Evolutionary conservation across 53 echinoderm and acorn worm species (phyloP).

Genomic region (Actinopyga echinites): DNA sequence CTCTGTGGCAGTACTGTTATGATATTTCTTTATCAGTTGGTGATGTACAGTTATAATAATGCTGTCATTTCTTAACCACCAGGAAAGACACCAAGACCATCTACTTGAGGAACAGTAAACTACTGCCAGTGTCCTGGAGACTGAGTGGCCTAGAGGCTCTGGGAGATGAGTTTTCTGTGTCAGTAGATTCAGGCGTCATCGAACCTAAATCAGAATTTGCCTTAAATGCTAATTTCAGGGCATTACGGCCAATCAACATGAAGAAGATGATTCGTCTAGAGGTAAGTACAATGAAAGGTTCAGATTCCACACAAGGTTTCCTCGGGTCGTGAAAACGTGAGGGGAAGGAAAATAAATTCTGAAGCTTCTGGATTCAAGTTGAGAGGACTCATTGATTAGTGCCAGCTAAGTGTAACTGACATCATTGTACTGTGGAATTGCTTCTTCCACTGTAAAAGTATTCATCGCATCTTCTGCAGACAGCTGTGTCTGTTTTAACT

Average conservation of each 20-base stretch:
- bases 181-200: constrained; percentile 82
- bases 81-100: constrained; percentile 99
- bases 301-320: not conserved
- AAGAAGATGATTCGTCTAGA: constrained; percentile 97
- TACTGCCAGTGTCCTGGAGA: constrained; percentile 91
- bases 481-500: no score
- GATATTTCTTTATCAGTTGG: no score
- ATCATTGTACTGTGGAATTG: no score
- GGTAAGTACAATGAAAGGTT: constrained; percentile 53
- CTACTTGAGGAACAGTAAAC: constrained; percentile 93
- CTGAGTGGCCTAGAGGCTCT: constrained; percentile 95
- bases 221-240: constrained; percentile 96
- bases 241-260: constrained; percentile 91
- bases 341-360: no score
- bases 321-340: no score
- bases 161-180: constrained; percentile 97
- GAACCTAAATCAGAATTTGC: constrained; percentile 99
- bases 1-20: no score
- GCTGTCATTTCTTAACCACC: not conserved
- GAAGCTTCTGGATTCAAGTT: no score
- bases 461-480: no score
- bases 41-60: no score
- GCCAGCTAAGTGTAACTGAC: no score
- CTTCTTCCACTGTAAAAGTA: no score
- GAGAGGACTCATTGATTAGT: no score